phyloP scores from a whole-genome alignment of 2,797 vertebrate genomes.

The Gadopsis marmoratus region DNA sequence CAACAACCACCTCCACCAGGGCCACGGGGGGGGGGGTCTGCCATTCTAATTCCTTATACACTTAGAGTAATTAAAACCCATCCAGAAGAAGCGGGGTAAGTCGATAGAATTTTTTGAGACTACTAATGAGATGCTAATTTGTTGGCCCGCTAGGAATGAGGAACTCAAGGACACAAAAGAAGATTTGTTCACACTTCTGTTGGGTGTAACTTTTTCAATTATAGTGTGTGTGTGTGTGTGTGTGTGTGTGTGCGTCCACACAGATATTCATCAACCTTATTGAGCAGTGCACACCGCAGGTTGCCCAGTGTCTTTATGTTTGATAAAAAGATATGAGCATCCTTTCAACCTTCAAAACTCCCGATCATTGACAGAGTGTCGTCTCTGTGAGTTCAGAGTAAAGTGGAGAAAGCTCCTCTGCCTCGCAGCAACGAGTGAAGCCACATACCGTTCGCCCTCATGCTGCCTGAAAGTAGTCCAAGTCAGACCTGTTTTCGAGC shows the following conservation, averaged over 20 bases:
- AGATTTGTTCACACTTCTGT: slow-evolving; percentile 58
- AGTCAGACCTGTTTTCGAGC: slow-evolving; percentile 74
- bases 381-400: slow-evolving; percentile 51
- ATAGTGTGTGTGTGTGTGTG: not conserved
- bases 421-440: slow-evolving; percentile 50
- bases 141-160: slow-evolving; percentile 70
- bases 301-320: slow-evolving; percentile 43
- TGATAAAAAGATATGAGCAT: slow-evolving; percentile 54
- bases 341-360: slow-evolving; percentile 63
- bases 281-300: slow-evolving; percentile 16
- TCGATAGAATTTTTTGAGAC: slow-evolving; percentile 66
- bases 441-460: slow-evolving; percentile 61
- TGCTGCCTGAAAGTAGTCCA: slow-evolving; percentile 71
- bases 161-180: slow-evolving; percentile 75
- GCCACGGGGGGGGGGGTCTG: slow-evolving; percentile 58
- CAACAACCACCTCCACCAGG: slow-evolving; percentile 58
- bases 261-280: slow-evolving; percentile 16
- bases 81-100: slow-evolving; percentile 60
- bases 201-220: slow-evolving; percentile 50
- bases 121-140: slow-evolving; percentile 82
- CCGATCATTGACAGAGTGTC: slow-evolving; percentile 53
- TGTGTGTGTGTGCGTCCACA: not conserved
- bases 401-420: slow-evolving; percentile 60
- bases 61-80: slow-evolving; percentile 82
- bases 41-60: slow-evolving; percentile 76